phyloP scores from a whole-genome alignment of 2,113 vertebrate genomes.

The Alligator mississippiensis region DNA sequence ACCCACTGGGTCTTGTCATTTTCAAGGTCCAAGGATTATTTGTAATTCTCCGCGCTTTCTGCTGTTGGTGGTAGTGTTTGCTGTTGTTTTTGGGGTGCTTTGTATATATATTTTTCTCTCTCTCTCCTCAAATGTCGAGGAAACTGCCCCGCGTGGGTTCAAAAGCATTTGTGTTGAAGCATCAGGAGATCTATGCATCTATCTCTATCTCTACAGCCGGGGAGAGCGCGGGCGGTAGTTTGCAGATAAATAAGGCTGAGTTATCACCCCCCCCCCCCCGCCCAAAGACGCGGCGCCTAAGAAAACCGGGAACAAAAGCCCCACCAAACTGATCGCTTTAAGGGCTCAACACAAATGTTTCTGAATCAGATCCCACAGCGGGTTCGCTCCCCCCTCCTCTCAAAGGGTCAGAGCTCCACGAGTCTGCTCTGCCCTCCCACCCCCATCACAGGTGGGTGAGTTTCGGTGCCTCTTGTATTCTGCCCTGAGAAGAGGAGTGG shows the following conservation, averaged over 20 bases:
- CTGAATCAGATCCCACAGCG: not conserved
- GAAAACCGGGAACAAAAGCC: not conserved
- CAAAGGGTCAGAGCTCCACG: not conserved
- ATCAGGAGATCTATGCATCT: not conserved
- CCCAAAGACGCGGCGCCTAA: not conserved
- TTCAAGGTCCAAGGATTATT: fast-evolving
- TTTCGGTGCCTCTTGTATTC: slow-evolving; percentile 99
- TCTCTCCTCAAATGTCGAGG: not conserved
- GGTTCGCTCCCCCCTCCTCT: not conserved
- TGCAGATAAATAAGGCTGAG: not conserved
- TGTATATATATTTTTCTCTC: not conserved
- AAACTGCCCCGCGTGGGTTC: not conserved
- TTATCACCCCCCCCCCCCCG: too few relatives aligned
- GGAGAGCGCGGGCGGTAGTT: not conserved
- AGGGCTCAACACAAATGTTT: slow-evolving; percentile 33
- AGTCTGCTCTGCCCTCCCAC: not conserved
- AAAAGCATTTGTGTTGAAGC: slow-evolving; percentile 9
- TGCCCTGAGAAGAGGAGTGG: slow-evolving; percentile 95
- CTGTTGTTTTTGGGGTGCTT: not conserved
- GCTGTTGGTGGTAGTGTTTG: not conserved
- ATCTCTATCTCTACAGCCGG: not conserved
- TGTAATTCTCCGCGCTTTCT: fast-evolving
- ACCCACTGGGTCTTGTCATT: not conserved
- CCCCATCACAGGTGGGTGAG: slow-evolving; percentile 97
- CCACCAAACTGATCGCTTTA: not conserved